phyloP scores from a whole-genome alignment of 2,113 vertebrate species.

The Lophotis ruficrista region DNA sequence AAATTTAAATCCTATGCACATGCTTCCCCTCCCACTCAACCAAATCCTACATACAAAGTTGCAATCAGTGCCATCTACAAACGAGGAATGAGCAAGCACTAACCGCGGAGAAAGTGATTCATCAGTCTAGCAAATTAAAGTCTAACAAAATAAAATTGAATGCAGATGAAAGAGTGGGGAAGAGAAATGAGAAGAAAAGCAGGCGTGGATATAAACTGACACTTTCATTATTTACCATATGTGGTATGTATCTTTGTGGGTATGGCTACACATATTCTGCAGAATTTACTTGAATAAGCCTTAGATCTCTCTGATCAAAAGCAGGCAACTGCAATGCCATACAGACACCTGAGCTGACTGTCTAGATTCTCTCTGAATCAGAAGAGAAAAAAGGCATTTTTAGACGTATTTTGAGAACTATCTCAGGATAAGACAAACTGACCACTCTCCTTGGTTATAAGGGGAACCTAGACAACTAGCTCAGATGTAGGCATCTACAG shows the following conservation, averaged over 20 bases:
- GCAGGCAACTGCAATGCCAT: neutral
- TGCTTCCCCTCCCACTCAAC: neutral
- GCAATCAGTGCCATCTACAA: neutral
- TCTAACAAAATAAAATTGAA: constrained; percentile 6
- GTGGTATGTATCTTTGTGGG: neutral
- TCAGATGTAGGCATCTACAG: neutral
- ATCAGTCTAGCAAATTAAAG: constrained; percentile 20
- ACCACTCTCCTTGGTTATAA: neutral
- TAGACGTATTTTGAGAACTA: neutral
- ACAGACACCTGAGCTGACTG: neutral
- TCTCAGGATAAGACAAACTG: neutral
- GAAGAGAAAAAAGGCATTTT: neutral
- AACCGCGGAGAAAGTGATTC: neutral
- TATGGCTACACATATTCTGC: neutral
- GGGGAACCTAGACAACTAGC: neutral
- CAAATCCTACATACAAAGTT: neutral
- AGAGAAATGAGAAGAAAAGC: neutral
- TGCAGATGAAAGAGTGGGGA: neutral
- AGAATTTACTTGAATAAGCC: neutral
- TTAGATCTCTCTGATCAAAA: neutral
- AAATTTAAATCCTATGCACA: neutral
- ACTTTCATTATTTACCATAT: neutral
- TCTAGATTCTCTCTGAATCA: neutral
- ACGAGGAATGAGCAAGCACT: neutral
- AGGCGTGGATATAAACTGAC: neutral